These are phyloP conservation scores for Melanostoma scalare DNA, from an alignment of 2,888 invertebrate genomes.

Conservation along the genomic window DNA sequence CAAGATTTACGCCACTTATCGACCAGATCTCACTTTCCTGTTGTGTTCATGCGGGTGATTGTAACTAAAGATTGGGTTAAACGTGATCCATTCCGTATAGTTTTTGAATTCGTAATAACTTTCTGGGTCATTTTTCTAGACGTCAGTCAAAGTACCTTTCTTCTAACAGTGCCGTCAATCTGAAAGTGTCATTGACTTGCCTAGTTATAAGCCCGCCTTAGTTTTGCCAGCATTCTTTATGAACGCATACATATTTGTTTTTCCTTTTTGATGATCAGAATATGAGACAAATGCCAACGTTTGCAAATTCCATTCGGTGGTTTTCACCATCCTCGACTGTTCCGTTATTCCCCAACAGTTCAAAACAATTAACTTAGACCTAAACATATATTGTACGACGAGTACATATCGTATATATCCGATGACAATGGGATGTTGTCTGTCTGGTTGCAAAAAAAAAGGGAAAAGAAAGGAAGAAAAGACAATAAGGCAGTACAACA, in stretches of 20 bases:
- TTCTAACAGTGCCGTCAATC: no score
- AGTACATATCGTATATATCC: neutral
- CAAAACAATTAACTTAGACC: constrained; percentile 3
- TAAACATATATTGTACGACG: constrained; percentile 1
- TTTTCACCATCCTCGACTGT: neutral
- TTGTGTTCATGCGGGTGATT: neutral
- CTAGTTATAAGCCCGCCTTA: neutral
- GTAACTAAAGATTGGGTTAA: neutral
- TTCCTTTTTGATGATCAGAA: neutral
- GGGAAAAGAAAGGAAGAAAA: neutral
- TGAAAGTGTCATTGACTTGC: neutral
- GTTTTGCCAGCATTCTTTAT: neutral
- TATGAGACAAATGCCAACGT: constrained; percentile 5
- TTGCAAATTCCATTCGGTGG: neutral
- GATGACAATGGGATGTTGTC: neutral
- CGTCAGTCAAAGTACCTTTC: no score
- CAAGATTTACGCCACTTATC: neutral
- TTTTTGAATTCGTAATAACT: neutral
- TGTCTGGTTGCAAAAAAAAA: neutral
- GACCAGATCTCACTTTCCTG: neutral
- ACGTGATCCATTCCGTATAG: neutral
- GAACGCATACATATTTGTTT: neutral
- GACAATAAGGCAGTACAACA: neutral
- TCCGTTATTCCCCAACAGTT: constrained; percentile 11
- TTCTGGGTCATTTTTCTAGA: neutral